Percentiles rank a stretch among this genome's conserved stretches.
Conservation (phyloP, 1,140 invertebrate genomes). For the Aphidius gifuensis region DNA sequence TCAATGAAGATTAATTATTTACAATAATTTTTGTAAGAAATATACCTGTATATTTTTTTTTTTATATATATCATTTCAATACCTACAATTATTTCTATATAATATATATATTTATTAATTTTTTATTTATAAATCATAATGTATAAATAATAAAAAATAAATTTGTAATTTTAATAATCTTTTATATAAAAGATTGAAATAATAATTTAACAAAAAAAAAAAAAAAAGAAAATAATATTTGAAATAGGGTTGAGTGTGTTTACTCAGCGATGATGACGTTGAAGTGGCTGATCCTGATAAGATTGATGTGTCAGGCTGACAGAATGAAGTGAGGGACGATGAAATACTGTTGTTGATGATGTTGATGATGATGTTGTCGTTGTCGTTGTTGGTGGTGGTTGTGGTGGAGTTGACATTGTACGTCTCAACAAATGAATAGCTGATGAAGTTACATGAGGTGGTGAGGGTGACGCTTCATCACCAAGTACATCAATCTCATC, state of each 20-base stretch:
- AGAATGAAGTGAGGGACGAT: conserved; percentile 23
- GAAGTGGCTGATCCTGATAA: conserved; percentile 38
- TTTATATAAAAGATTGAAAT: no score
- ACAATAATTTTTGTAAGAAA: conserved; percentile 18
- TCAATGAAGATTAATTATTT: conserved; percentile 9
- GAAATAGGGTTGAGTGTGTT: not conserved
- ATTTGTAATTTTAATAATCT: no score
- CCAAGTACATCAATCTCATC: conserved; percentile 53
- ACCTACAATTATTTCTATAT: not conserved
- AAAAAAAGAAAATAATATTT: not conserved
- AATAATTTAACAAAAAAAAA: not conserved
- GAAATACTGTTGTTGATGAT: conserved; percentile 8
- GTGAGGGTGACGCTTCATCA: conserved; percentile 40
- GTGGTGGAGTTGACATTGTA: conserved; percentile 36
- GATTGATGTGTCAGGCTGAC: conserved; percentile 32
- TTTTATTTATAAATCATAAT: no score
- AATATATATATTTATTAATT: no score
- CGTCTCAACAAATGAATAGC: conserved; percentile 35
- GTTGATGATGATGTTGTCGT: conserved; percentile 32
- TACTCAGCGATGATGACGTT: conserved; percentile 50
- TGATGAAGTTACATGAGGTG: conserved; percentile 25
- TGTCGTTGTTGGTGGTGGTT: no score
- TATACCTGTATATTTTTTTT: conserved; percentile 5
- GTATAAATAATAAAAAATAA: no score
- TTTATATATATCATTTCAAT: not conserved